These are phyloP conservation scores for Galaxias olidus DNA, from an alignment of 2,797 vertebrate species.

Conservation along the genomic window DNA sequence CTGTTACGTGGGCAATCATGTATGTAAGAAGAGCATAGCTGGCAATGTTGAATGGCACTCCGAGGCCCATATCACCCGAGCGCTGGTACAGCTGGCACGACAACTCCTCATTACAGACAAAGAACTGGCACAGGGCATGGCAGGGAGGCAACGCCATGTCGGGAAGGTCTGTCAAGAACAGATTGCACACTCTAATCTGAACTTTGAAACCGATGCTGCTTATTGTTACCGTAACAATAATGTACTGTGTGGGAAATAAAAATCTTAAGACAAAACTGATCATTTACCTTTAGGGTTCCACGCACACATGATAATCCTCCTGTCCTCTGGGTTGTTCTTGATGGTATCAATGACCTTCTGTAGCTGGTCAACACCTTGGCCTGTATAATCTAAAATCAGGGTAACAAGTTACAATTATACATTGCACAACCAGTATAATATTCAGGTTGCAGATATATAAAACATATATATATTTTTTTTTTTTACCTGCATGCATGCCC, in stretches of 20 bases:
- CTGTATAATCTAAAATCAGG: conserved; percentile 84
- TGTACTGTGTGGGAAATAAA: no score
- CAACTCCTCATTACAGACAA: conserved; percentile 87
- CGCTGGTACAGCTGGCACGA: conserved; percentile 97
- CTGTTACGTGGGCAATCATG: conserved; percentile 96
- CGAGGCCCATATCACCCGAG: conserved; percentile 95
- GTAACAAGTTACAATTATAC: background rate
- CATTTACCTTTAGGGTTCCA: conserved; percentile 97
- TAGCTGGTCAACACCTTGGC: conserved; percentile 93
- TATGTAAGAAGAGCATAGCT: conserved; percentile 95
- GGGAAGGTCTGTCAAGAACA: conserved; percentile 79
- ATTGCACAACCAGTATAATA: no score
- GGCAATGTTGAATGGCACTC: conserved; percentile 97
- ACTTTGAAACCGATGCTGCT: no score
- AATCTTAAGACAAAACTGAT: background rate
- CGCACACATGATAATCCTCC: conserved; percentile 95
- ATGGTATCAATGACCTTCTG: conserved; percentile 94
- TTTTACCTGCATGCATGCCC: conserved; percentile 91
- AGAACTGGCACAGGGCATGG: conserved; percentile 96
- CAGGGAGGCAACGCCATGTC: conserved; percentile 94
- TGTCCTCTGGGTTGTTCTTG: conserved; percentile 89
- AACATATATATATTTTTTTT: no score
- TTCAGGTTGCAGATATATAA: no score
- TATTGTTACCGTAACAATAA: no score
- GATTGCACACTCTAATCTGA: no score